A percentile compares a stretch with the other conserved stretches of the same genome.
These are phyloP conservation scores for Okamejei kenojei DNA, from an alignment of 2,797 vertebrate species.

Conservation along the genomic window DNA sequence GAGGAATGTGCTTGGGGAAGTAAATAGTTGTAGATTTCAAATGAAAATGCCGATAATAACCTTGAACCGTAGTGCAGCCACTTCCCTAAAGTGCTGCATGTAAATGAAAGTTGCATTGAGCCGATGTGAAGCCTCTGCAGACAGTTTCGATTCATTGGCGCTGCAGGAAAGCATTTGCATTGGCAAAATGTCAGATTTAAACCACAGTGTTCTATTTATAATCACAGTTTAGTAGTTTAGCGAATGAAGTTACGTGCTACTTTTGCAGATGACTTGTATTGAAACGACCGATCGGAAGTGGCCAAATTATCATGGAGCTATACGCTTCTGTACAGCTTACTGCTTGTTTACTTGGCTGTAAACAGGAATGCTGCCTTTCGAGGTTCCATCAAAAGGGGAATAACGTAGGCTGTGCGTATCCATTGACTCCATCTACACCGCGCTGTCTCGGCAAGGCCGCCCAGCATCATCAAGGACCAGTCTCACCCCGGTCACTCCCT, in stretches of 20 bases:
- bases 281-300: neutral
- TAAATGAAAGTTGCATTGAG: neutral
- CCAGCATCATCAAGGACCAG: too few species aligned
- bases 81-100: neutral
- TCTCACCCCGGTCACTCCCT: too few species aligned
- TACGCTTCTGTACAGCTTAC: neutral
- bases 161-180: constrained; percentile 27
- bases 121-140: neutral
- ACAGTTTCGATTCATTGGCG: neutral
- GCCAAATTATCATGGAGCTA: neutral
- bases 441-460: too few species aligned
- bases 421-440: too few species aligned
- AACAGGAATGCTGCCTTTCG: neutral
- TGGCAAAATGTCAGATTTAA: constrained; percentile 7
- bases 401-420: neutral
- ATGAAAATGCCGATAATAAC: neutral
- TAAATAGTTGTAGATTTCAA: neutral
- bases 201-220: constrained; percentile 21
- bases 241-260: neutral
- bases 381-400: neutral
- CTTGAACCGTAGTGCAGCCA: neutral
- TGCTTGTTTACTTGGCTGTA: neutral
- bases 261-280: neutral
- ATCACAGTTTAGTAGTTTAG: neutral
- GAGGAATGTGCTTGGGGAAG: neutral